Percentiles rank a stretch among this genome's conserved stretches.
Conservation (phyloP, 2,888 invertebrate genomes). For the Cephus pygmeus region DNA sequence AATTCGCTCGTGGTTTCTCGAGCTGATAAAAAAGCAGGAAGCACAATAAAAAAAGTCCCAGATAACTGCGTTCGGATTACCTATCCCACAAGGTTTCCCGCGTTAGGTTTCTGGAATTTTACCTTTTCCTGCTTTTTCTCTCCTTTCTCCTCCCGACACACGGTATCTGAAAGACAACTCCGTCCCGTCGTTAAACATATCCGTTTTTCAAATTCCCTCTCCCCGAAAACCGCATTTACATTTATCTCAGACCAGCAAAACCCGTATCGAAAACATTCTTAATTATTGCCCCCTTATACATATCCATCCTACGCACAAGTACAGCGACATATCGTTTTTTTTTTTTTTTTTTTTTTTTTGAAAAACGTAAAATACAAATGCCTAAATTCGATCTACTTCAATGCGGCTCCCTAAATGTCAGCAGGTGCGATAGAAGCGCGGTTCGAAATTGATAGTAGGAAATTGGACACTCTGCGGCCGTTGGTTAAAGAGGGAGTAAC, state of each 20-base stretch:
- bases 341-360: neutral
- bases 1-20: neutral
- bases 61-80: neutral
- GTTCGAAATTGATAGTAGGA: conserved; percentile 10
- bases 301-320: neutral
- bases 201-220: neutral
- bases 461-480: conserved; percentile 15
- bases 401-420: neutral
- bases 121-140: neutral
- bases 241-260: neutral
- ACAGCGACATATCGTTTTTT: no score
- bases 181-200: neutral
- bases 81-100: neutral
- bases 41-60: neutral
- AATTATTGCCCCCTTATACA: neutral
- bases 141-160: neutral
- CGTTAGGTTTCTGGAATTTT: neutral
- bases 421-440: neutral
- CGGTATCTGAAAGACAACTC: neutral
- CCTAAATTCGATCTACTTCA: neutral
- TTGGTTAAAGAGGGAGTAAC: conserved; percentile 16
- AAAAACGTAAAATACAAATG: neutral
- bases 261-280: neutral
- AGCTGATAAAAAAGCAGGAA: neutral
- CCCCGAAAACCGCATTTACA: neutral